phyloP scores from a whole-genome alignment of 2,113 vertebrate genomes.

The Agapornis roseicollis region DNA sequence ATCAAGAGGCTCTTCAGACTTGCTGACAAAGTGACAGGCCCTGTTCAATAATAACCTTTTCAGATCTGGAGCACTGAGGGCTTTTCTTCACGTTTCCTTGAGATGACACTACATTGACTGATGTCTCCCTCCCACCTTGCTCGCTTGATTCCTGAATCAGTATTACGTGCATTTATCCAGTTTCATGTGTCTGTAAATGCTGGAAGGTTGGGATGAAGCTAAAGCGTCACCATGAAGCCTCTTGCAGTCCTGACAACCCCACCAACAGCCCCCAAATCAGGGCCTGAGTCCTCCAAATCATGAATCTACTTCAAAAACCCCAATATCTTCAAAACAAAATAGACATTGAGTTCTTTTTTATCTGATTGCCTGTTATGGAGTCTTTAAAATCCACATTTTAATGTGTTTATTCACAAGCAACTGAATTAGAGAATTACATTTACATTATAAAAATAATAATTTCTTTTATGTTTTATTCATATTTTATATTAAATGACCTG shows the following conservation, averaged over 20 bases:
- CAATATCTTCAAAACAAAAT: neutral
- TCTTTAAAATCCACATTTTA: neutral
- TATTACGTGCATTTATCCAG: neutral
- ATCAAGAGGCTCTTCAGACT: neutral
- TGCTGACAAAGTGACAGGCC: neutral
- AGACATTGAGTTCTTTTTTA: neutral
- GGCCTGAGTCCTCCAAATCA: neutral
- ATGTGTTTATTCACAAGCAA: neutral
- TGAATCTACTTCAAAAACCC: rapidly evolving
- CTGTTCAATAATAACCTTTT: neutral
- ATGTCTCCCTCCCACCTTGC: neutral
- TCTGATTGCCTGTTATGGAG: neutral
- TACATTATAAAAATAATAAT: neutral
- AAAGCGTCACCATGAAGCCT: neutral
- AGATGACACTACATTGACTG: neutral
- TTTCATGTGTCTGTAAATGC: neutral
- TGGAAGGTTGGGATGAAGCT: neutral
- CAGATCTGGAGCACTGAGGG: neutral
- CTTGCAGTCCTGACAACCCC: neutral
- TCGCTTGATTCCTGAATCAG: neutral
- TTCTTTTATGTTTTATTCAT: neutral
- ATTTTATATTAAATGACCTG: neutral
- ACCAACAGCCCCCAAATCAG: neutral
- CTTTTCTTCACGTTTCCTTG: neutral
- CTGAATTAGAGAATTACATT: neutral